Conservation (phyloP, 2,797 vertebrate genomes). For the Cyclopterus lumpus region DNA sequence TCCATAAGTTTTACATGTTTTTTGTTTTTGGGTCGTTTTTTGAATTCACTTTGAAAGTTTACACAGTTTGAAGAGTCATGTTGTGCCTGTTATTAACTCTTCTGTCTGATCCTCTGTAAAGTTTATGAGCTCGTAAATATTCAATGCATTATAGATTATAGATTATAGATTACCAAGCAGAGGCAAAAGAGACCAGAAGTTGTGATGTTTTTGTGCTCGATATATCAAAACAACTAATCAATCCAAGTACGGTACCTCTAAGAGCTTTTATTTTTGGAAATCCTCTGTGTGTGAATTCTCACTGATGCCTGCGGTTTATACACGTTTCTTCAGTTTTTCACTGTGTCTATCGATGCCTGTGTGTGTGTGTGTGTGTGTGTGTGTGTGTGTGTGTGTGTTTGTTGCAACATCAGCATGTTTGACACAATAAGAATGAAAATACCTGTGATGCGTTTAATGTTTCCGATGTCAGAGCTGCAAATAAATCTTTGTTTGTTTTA, state of each 20-base stretch:
- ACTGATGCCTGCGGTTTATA: constrained; percentile 77
- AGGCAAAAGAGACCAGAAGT: constrained; percentile 52
- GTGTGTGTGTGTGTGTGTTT: constrained; percentile 71
- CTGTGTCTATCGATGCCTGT: constrained; percentile 64
- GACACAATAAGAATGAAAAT: constrained; percentile 70
- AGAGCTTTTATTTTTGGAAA: constrained; percentile 79
- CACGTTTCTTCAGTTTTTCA: constrained; percentile 61
- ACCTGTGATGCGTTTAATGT: constrained; percentile 72
- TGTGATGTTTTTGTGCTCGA: constrained; percentile 56
- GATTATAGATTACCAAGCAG: constrained; percentile 59
- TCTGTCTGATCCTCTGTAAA: constrained; percentile 68
- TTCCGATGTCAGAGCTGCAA: constrained; percentile 71
- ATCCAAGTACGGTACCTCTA: constrained; percentile 73
- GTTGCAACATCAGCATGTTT: constrained; percentile 77
- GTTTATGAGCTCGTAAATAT: constrained; percentile 71
- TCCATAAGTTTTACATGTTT: constrained; percentile 16
- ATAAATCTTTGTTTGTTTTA: constrained; percentile 70
- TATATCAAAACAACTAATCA: constrained; percentile 54
- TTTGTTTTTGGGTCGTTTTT: constrained; percentile 17
- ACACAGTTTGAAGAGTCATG: constrained; percentile 70
- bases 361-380: constrained; percentile 69
- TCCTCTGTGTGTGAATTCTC: constrained; percentile 61
- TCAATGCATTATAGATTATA: constrained; percentile 65
- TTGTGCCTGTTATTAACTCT: constrained; percentile 74
- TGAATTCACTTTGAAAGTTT: constrained; percentile 64